Conservation (phyloP, 2,113 vertebrate species). For the Trogon surrucura region DNA sequence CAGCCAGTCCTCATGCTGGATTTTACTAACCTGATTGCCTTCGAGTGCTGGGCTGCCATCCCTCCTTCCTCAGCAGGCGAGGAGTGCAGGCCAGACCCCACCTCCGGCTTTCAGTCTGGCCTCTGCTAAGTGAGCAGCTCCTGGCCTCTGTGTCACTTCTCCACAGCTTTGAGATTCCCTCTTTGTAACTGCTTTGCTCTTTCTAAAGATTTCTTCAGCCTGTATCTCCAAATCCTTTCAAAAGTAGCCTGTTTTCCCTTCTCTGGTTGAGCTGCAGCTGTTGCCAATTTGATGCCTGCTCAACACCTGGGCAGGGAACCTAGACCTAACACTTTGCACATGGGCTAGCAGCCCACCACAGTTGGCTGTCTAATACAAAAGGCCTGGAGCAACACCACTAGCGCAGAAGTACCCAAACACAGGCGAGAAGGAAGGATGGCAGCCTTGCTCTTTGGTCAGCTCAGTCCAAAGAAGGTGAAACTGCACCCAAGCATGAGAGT, state of each 20-base stretch:
- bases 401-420: not conserved
- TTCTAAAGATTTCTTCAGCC: not conserved
- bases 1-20: not conserved
- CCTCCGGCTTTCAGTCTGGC: not conserved
- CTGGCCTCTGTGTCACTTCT: not conserved
- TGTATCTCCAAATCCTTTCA: not conserved
- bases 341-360: not conserved
- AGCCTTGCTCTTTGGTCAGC: not conserved
- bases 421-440: not conserved
- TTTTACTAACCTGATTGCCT: not conserved
- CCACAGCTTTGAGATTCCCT: not conserved
- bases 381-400: not conserved
- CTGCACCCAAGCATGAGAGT: not conserved
- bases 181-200: not conserved
- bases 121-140: not conserved
- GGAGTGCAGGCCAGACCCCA: not conserved
- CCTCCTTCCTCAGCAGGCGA: not conserved
- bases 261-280: not conserved
- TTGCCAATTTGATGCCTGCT: not conserved
- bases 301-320: not conserved
- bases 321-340: not conserved
- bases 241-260: not conserved
- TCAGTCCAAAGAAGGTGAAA: not conserved
- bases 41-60: not conserved
- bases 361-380: not conserved